Evolutionary conservation across 2,113 vertebrate genomes (phyloP).

Genomic region (Chauna torquata): DNA sequence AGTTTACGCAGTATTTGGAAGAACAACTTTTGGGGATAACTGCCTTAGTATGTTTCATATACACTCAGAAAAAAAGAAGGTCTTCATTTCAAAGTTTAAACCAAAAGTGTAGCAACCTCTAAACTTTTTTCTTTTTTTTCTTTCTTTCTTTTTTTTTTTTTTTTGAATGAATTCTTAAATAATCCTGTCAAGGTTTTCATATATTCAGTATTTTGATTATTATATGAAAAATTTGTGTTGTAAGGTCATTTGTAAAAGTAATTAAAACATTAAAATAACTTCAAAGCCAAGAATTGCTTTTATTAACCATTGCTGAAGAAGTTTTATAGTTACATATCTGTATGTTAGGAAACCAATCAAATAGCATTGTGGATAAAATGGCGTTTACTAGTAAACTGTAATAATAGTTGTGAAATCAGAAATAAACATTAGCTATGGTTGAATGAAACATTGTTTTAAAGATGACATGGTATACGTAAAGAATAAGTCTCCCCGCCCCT

Average conservation of each 20-base stretch:
- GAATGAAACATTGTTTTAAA: not conserved
- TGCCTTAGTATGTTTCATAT: not conserved
- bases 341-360: not conserved
- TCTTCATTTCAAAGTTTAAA: not conserved
- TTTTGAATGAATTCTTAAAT: not conserved
- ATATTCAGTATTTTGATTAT: not conserved
- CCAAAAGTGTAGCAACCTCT: fast-evolving
- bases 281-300: not conserved
- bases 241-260: not conserved
- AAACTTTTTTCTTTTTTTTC: not conserved
- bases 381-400: not conserved
- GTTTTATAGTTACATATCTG: not conserved
- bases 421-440: not conserved
- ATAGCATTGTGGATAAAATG: not conserved
- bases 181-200: not conserved
- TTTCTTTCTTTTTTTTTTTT: no score
- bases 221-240: not conserved
- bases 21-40: not conserved
- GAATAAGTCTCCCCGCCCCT: not conserved
- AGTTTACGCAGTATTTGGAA: not conserved
- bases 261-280: not conserved
- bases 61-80: not conserved
- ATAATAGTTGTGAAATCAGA: not conserved
- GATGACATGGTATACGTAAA: not conserved
- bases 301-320: not conserved